Conservation (phyloP, 30 jellyfish, hydroid and myxozoan genomes). For the Haliclystus octoradiatus region DNA sequence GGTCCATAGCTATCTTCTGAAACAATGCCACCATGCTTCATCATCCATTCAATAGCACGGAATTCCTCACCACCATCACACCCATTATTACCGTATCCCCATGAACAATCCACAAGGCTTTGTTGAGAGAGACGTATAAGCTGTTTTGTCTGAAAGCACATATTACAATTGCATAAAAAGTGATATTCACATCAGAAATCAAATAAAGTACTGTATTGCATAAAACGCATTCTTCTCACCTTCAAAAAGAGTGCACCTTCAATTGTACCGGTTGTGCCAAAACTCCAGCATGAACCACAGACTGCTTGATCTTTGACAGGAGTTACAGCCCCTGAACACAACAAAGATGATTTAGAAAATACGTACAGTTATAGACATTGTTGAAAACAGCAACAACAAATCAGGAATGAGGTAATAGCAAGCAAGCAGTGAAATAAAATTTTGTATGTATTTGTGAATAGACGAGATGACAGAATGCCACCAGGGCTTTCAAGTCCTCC, state of each 20-base stretch:
- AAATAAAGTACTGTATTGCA: too few species aligned
- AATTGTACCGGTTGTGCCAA: constrained; percentile 57
- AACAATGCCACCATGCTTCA: constrained; percentile 73
- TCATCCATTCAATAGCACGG: constrained; percentile 55
- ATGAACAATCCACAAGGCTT: constrained; percentile 56
- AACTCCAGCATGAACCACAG: constrained; percentile 77
- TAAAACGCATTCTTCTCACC: constrained; percentile 5
- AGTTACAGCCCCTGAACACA: constrained; percentile 47
- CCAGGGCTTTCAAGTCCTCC: too few species aligned
- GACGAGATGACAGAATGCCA: too few species aligned
- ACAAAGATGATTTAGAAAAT: too few species aligned
- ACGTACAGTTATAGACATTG: too few species aligned
- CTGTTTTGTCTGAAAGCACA: constrained; percentile 27
- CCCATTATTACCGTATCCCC: constrained; percentile 73
- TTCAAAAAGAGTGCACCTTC: constrained; percentile 55
- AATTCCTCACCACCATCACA: constrained; percentile 75
- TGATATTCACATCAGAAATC: too few species aligned
- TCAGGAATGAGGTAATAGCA: too few species aligned
- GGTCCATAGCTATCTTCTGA: constrained; percentile 55
- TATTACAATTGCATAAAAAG: neutral
- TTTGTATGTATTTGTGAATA: too few species aligned
- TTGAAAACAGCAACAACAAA: too few species aligned
- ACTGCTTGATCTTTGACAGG: constrained; percentile 73
- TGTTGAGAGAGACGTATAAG: constrained; percentile 63
- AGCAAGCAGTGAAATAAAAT: too few species aligned